Evolutionary conservation across 1,140 invertebrate genomes (phyloP).

Genomic region (Probaryconus sp.): DNA sequence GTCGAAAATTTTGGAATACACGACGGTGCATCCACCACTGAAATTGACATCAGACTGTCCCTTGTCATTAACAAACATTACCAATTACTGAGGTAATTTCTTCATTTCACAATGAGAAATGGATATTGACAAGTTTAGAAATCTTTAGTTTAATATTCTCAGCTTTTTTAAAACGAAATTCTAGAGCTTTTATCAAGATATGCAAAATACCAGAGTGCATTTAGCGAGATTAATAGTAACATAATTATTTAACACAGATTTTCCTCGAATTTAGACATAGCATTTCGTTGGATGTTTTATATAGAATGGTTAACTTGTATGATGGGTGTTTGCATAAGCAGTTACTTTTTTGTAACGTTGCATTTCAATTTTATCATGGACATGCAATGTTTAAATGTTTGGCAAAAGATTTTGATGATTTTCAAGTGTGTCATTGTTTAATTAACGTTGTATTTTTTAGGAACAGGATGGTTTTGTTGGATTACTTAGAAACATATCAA

Average conservation of each 20-base stretch:
- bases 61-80: slow-evolving; percentile 7
- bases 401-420: too few species aligned
- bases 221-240: too few species aligned
- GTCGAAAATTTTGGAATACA: slow-evolving; percentile 25
- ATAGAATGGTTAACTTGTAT: slow-evolving; percentile 36
- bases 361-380: too few species aligned
- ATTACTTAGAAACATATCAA: slow-evolving; percentile 10
- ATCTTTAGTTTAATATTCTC: too few species aligned
- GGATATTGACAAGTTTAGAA: too few species aligned
- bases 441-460: too few species aligned
- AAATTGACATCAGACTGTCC: neutral
- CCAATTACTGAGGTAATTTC: slow-evolving; percentile 20
- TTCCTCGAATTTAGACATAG: neutral
- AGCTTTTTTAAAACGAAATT: too few species aligned
- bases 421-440: too few species aligned
- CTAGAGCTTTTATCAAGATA: too few species aligned
- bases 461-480: slow-evolving; percentile 15
- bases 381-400: too few species aligned
- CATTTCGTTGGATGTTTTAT: slow-evolving; percentile 30
- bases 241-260: neutral
- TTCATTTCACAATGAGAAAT: too few species aligned
- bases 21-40: neutral
- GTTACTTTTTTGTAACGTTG: slow-evolving; percentile 17
- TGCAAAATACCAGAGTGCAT: too few species aligned
- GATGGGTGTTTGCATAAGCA: slow-evolving; percentile 16